A percentile compares a stretch with the other conserved stretches of the same genome.
phyloP scores from a whole-genome alignment of 2,797 vertebrate species.

The Eremophila alpestris region DNA sequence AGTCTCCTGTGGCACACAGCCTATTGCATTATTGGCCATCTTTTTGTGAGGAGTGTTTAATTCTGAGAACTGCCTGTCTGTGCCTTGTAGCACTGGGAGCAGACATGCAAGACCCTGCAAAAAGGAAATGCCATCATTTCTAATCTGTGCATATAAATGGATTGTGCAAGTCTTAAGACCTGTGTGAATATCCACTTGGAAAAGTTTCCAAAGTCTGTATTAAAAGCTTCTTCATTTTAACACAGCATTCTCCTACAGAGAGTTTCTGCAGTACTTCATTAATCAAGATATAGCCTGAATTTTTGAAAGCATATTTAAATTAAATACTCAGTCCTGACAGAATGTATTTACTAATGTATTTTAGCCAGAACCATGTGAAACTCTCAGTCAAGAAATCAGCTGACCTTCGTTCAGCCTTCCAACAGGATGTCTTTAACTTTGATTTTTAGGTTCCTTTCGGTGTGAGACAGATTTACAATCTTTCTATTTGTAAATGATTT shows the following conservation, averaged over 20 bases:
- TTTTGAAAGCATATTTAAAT: constrained; percentile 34
- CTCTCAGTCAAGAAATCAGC: background rate
- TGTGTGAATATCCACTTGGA: constrained; percentile 50
- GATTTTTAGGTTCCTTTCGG: background rate
- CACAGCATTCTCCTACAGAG: background rate
- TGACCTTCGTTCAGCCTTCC: background rate
- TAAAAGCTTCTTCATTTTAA: constrained; percentile 64
- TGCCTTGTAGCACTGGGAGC: constrained; percentile 13
- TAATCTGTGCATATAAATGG: constrained; percentile 58
- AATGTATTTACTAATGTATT: background rate
- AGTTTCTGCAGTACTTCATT: constrained; percentile 1
- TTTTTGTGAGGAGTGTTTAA: constrained; percentile 51
- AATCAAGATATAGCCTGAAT: constrained; percentile 25
- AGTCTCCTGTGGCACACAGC: constrained; percentile 60
- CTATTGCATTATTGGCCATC: constrained; percentile 63
- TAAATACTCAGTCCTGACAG: background rate
- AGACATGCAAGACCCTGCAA: background rate
- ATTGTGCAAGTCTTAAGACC: constrained; percentile 61
- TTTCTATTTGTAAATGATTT: background rate
- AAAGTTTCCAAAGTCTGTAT: constrained; percentile 54
- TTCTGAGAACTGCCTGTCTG: constrained; percentile 13
- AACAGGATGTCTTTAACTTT: background rate
- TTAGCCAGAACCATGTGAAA: background rate
- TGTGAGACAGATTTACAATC: background rate
- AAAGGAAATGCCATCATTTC: constrained; percentile 22